These are phyloP conservation scores for Temnothorax curvispinosus DNA, from an alignment of 1,140 invertebrate species.

Conservation along the genomic window DNA sequence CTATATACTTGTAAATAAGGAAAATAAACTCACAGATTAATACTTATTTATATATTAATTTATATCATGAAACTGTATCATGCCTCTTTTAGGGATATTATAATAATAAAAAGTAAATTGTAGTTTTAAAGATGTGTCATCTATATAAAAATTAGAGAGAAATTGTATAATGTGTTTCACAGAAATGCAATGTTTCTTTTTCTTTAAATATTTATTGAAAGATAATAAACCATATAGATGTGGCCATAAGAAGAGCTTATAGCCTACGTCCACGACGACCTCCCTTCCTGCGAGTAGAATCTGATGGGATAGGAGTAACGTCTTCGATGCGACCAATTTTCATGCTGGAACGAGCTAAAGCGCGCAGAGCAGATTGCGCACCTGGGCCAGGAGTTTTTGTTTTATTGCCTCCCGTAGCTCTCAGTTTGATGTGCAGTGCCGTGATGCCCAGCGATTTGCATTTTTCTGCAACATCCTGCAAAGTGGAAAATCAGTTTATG, in stretches of 20 bases:
- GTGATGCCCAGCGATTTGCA: slow-evolving; percentile 99
- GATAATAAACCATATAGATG: slow-evolving; percentile 70
- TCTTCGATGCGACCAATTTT: slow-evolving; percentile 99
- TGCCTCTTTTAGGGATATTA: neutral
- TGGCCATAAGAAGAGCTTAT: slow-evolving; percentile 87
- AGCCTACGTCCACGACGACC: slow-evolving; percentile 99
- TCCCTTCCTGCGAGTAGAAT: slow-evolving; percentile 99
- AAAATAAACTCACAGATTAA: neutral
- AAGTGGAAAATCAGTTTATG: slow-evolving; percentile 28
- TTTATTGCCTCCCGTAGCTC: slow-evolving; percentile 99
- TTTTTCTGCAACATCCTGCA: slow-evolving; percentile 98
- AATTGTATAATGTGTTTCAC: neutral
- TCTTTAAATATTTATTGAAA: slow-evolving; percentile 78
- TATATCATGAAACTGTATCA: neutral
- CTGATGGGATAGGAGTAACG: slow-evolving; percentile 99
- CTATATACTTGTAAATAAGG: neutral
- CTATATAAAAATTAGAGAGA: neutral
- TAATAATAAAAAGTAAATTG: neutral
- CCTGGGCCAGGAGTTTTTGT: slow-evolving; percentile 99
- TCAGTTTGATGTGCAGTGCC: slow-evolving; percentile 98
- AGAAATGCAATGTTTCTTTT: slow-evolving; percentile 13
- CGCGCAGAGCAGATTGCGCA: slow-evolving; percentile 98
- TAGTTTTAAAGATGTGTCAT: neutral
- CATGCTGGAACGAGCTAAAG: slow-evolving; percentile 99
- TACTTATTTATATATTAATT: neutral